Evolutionary conservation across 2,888 invertebrate species (phyloP), one percentile per base, ranked within the genome.

Genomic region (Corythucha ciliata): DNA sequence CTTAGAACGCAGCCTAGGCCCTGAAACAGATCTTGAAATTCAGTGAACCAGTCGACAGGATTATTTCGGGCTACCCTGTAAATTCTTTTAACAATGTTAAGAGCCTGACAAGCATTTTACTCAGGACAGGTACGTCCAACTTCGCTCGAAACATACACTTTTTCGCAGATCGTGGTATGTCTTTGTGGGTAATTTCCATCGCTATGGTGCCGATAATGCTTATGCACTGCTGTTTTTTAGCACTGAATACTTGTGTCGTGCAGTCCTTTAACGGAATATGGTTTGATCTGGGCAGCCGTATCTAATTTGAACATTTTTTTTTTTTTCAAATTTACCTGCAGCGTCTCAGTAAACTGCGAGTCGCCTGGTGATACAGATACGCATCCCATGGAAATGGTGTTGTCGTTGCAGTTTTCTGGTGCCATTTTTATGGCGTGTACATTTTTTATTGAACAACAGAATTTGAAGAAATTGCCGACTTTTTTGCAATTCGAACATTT

Each of bases 271-370:
- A 12, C 12, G 45, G 45, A n/a, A n/a, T n/a, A n/a, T n/a, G n/a
- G n/a, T n/a, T n/a, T 45, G 14, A 45, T 22, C 21, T 45, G 33
- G 10, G 45, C 45, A 22, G 33, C 45, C 22, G 45, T 45, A 45
- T 45, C 45, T 12, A 45, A 22, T 20, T 45, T 45, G 20, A 45
- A 45, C 14, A 22, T 45, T 4, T 33, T 34, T 3, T 20, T 34
- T 21, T 45, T 33, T n/a, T 33, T 12, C 8, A 29, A 29, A 10
- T 29, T n/a, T 29, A n/a, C 8, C 29, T 10, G 10, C n/a, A n/a
- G n/a, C n/a, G n/a, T n/a, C n/a, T n/a, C n/a, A n/a, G n/a, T n/a
- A n/a, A n/a, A n/a, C n/a, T n/a, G n/a, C n/a, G n/a, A n/a, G n/a
- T n/a, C n/a, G n/a, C n/a, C n/a, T n/a, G n/a, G n/a, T n/a, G n/a